Evolutionary conservation across 2,113 vertebrate genomes (phyloP), one percentile per base, ranked within the genome.

Genomic region (Caranx ignobilis): DNA sequence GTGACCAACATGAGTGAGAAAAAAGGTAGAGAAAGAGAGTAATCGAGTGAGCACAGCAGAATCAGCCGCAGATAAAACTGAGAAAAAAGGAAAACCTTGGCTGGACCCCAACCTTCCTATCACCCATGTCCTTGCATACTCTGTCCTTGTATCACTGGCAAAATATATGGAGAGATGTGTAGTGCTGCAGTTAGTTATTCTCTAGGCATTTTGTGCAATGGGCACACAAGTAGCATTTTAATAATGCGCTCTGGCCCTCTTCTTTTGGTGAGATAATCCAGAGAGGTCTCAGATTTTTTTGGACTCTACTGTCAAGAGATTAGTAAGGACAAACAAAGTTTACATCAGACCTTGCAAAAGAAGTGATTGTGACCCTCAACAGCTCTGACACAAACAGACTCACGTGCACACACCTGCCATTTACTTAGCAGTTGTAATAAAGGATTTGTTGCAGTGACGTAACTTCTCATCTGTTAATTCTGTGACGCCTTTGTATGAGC

Each of bases 31-130:
- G 81, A 77, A 73, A 70, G 75, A 41, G 59, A 83, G 83, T 79
- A 88, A 89, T 86, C 39, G 74, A 89, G 79, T 63, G 48, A 6
- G 18, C 47, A 39, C 63, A 85, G 81, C 85, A 88, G 73, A 86
- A 84, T 80, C 62, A 11, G 79, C 68, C 71, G 75, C 63, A 37
- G 79, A 88, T 83, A 11, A 48, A 66, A 72, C 45, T 55, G 35
- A 70, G 52, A 61, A 77, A 64, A 62, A 26, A 81, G 39, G 48
- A 79, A 86, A 88, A 75, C 87, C 82, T 89, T 77, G 67, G 85
- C 87, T 87, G 79, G 83, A 90, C 85, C 79, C 50, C 81, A 84
- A n/a, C 43, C 34, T 67, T 70, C 54, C 86, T 79, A 71, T 87
- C 77, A 73, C 73, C 69, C 62, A 59, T 85, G 86, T 83, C 86